Percentiles rank a stretch among this genome's conserved stretches.
Evolutionary conservation across 2,888 invertebrate genomes (phyloP).

Genomic region (Miltochrista miniata): DNA sequence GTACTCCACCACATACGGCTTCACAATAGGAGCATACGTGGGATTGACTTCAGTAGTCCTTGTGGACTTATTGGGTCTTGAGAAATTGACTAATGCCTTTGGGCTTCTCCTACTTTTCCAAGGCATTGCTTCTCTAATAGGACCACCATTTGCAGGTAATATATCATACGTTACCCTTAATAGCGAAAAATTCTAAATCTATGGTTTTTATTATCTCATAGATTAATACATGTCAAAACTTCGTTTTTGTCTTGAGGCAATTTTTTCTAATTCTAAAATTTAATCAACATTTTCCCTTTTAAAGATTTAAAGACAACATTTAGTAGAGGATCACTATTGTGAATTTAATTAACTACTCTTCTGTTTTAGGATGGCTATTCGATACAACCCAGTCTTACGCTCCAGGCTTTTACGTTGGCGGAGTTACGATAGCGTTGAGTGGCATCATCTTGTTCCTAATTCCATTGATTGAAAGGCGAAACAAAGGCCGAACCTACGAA

Average conservation of each 20-base stretch:
- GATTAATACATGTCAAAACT: not conserved
- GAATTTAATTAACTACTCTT: too few relatives aligned
- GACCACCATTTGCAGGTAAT: constrained; percentile 96
- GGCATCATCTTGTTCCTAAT: constrained; percentile 94
- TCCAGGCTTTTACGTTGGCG: constrained; percentile 95
- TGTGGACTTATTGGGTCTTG: constrained; percentile 96
- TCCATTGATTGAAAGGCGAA: constrained; percentile 86
- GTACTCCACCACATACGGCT: constrained; percentile 93
- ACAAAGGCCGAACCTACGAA: constrained; percentile 49
- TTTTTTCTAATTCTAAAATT: too few relatives aligned
- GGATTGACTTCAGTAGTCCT: constrained; percentile 98
- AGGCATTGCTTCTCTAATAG: constrained; percentile 95
- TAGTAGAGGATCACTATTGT: too few relatives aligned
- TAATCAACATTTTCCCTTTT: too few relatives aligned
- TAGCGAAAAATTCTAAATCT: too few relatives aligned
- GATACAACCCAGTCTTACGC: constrained; percentile 91
- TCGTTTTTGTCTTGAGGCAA: too few relatives aligned
- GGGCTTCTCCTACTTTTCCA: constrained; percentile 96
- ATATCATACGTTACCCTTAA: not conserved
- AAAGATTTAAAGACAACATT: too few relatives aligned
- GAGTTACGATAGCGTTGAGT: constrained; percentile 92
- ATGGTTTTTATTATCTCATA: too few relatives aligned
- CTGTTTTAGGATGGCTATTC: constrained; percentile 89
- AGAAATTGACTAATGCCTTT: constrained; percentile 97
- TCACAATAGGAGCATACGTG: constrained; percentile 97